Conservation (phyloP, 2,113 vertebrate species). For the Enhydra lutris region DNA sequence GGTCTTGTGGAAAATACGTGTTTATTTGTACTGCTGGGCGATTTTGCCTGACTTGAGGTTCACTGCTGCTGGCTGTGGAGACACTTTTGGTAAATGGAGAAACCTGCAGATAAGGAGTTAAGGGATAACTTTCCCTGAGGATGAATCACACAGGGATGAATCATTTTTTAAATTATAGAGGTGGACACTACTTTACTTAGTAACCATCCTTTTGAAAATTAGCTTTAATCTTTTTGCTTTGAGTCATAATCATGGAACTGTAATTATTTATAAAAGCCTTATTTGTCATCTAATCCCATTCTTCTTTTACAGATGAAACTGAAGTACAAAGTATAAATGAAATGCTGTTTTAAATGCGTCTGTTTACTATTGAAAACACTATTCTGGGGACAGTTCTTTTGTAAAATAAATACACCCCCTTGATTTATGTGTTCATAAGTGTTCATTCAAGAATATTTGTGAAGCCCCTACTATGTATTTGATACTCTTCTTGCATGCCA, state of each 20-base stretch:
- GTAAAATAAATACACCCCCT: neutral
- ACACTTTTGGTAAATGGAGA: neutral
- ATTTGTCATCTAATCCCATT: neutral
- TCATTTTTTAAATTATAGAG: constrained; percentile 58
- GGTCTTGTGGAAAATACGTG: neutral
- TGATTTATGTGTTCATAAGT: neutral
- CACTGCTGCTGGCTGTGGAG: neutral
- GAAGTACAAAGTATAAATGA: neutral
- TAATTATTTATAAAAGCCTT: constrained; percentile 16
- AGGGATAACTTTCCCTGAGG: neutral
- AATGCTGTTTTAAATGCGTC: neutral
- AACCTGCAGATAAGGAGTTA: neutral
- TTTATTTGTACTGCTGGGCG: neutral
- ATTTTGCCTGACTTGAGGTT: neutral
- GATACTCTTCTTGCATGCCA: neutral
- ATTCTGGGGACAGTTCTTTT: neutral
- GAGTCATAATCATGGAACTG: constrained; percentile 5
- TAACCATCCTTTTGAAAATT: constrained; percentile 62
- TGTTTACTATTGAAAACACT: neutral
- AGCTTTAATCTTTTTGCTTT: constrained; percentile 44
- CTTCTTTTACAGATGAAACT: neutral
- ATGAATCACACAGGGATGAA: constrained; percentile 52
- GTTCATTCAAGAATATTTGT: neutral
- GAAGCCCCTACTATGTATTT: neutral
- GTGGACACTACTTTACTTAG: constrained; percentile 52